These are phyloP conservation scores for Fratercula arctica DNA, from an alignment of 2,797 vertebrate species.

Conservation along the genomic window DNA sequence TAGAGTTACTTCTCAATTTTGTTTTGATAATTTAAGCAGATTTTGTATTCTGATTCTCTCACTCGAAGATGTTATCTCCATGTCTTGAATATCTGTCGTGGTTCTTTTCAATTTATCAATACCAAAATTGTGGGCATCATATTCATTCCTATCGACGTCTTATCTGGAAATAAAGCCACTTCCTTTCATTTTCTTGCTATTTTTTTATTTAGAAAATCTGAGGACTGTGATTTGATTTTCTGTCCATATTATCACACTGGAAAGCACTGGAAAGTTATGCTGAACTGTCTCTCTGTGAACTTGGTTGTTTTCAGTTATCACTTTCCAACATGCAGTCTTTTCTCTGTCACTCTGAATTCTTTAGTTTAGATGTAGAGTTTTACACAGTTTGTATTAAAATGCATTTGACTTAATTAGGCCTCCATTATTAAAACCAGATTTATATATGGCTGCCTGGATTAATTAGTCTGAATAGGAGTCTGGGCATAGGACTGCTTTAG, in stretches of 20 bases:
- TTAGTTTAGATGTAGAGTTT: neutral
- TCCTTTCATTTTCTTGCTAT: slow-evolving; percentile 42
- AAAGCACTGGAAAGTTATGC: neutral
- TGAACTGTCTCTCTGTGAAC: neutral
- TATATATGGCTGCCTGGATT: neutral
- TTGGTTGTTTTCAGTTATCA: neutral
- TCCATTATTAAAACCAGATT: neutral
- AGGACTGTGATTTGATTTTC: neutral
- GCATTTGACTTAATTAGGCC: neutral
- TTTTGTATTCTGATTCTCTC: slow-evolving; percentile 17
- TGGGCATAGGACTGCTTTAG: neutral
- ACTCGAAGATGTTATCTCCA: neutral
- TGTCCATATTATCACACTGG: neutral
- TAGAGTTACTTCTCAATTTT: slow-evolving; percentile 10
- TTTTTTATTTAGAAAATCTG: slow-evolving; percentile 27
- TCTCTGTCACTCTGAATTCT: neutral
- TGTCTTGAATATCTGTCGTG: neutral
- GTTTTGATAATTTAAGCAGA: slow-evolving; percentile 1
- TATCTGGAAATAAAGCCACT: slow-evolving; percentile 18
- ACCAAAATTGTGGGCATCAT: neutral
- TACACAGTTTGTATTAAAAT: neutral
- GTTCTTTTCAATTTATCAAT: neutral
- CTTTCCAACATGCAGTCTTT: neutral
- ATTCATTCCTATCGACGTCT: neutral
- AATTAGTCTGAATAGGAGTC: neutral